These are phyloP conservation scores for Mesoclemmys tuberculata DNA, from an alignment of 2,113 vertebrate species.

Conservation along the genomic window DNA sequence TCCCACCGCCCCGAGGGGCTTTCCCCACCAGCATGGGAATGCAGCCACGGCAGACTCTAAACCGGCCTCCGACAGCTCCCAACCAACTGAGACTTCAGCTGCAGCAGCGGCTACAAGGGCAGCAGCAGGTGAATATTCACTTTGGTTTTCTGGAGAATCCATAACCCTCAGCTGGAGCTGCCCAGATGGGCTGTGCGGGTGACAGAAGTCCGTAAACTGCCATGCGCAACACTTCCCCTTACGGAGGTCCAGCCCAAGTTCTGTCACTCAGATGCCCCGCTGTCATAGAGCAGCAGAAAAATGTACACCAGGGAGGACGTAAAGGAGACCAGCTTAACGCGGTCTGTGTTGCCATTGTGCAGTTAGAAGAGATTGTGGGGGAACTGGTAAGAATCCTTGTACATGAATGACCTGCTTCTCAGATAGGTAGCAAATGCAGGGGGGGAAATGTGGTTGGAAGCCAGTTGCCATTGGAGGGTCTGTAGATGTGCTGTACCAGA, in stretches of 20 bases:
- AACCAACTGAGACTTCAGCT: slow-evolving; percentile 90
- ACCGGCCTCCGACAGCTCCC: slow-evolving; percentile 81
- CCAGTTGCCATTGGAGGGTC: neutral
- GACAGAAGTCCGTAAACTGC: neutral
- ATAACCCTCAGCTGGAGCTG: neutral
- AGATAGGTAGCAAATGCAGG: neutral
- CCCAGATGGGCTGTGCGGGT: neutral
- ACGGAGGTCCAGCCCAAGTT: neutral
- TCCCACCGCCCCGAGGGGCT: slow-evolving; percentile 78
- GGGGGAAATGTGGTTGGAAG: neutral
- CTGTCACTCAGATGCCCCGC: neutral
- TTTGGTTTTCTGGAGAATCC: neutral
- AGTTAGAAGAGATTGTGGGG: rapidly evolving
- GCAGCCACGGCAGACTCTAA: slow-evolving; percentile 81
- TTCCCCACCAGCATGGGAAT: slow-evolving; percentile 83
- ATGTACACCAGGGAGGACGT: neutral
- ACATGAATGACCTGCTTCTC: neutral
- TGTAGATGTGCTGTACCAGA: neutral
- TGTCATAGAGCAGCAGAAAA: neutral
- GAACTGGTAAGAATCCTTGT: neutral
- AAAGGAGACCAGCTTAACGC: too few species aligned
- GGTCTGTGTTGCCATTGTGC: neutral
- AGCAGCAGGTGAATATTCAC: slow-evolving; percentile 85
- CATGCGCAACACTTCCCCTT: neutral
- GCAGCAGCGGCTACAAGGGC: slow-evolving; percentile 92